Evolutionary conservation across 1,140 invertebrate genomes (phyloP).

Genomic region (Venturia canescens): DNA sequence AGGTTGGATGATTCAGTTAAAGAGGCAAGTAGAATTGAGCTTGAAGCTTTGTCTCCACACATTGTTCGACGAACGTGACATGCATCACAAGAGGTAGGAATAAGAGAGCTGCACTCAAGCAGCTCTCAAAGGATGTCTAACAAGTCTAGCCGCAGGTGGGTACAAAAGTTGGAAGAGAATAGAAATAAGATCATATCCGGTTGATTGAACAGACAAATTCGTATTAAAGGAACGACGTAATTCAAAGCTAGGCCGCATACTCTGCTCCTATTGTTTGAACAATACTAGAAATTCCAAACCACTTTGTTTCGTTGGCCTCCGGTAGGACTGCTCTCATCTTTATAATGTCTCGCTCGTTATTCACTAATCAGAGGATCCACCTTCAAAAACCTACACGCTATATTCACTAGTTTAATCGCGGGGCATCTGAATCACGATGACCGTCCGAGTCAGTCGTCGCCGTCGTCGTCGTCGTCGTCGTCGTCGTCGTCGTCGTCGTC

Average conservation of each 20-base stretch:
- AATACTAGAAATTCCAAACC: conserved; percentile 24
- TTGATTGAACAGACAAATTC: conserved; percentile 28
- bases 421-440: conserved; percentile 13
- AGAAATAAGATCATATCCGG: neutral
- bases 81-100: neutral
- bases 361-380: conserved; percentile 18
- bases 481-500: neutral
- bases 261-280: neutral
- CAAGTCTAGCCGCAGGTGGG: neutral
- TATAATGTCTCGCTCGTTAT: conserved; percentile 10
- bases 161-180: neutral
- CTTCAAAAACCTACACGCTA: neutral
- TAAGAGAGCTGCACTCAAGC: neutral
- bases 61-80: conserved; percentile 30
- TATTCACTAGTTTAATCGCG: neutral
- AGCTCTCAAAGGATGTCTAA: neutral
- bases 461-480: neutral
- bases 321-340: too few relatives aligned
- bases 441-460: neutral
- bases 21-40: neutral
- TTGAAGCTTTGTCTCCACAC: conserved; percentile 14
- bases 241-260: neutral
- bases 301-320: neutral
- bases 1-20: neutral
- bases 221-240: conserved; percentile 17